Evolutionary conservation across 2,888 invertebrate genomes (phyloP).

Genomic region (Drosophila austrosaltans): DNA sequence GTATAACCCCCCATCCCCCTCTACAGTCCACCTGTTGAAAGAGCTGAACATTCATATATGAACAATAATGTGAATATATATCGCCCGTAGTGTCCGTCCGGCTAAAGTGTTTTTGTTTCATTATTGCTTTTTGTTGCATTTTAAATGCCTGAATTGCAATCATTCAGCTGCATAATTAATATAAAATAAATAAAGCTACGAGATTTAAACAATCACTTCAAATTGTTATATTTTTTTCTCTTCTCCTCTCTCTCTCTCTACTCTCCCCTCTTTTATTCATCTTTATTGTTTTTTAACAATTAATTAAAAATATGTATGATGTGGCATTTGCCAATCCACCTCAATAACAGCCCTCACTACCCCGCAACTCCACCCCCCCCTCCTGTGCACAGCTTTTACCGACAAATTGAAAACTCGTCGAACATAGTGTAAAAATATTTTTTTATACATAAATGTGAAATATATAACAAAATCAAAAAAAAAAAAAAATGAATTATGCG

Average conservation of each 20-base stretch:
- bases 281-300: slow-evolving; percentile 50
- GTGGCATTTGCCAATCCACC: slow-evolving; percentile 44
- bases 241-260: neutral
- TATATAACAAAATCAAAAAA: neutral
- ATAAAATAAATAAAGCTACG: slow-evolving; percentile 66
- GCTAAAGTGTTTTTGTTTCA: slow-evolving; percentile 29
- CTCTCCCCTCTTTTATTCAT: neutral
- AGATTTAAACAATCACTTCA: slow-evolving; percentile 64
- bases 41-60: neutral
- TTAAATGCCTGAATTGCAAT: slow-evolving; percentile 64
- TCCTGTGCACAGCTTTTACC: slow-evolving; percentile 37
- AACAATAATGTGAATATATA: neutral
- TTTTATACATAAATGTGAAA: slow-evolving; percentile 21
- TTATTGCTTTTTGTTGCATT: slow-evolving; percentile 35
- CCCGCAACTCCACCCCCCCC: neutral
- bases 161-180: slow-evolving; percentile 73
- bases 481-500: neutral
- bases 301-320: slow-evolving; percentile 68
- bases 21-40: slow-evolving; percentile 63
- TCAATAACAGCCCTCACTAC: too few species aligned
- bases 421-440: slow-evolving; percentile 39
- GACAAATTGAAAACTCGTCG: slow-evolving; percentile 39
- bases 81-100: neutral
- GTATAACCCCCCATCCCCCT: neutral
- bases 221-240: slow-evolving; percentile 44